Evolutionary conservation across 2,797 vertebrate species (phyloP).

Genomic region (Dicrostonyx torquatus): DNA sequence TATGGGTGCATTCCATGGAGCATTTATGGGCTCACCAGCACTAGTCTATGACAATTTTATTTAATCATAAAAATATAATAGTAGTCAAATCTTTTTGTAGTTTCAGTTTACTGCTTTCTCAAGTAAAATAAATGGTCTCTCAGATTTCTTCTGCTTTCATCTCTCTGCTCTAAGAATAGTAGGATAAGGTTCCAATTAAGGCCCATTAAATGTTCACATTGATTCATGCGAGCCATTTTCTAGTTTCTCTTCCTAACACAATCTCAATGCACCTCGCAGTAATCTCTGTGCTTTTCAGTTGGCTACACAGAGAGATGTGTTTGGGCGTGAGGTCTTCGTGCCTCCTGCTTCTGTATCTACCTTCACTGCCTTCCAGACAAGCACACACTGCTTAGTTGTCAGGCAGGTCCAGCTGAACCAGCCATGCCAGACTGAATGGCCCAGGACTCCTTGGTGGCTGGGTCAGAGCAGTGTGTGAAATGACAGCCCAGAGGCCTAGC

Average conservation of each 20-base stretch:
- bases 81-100: slow-evolving; percentile 77
- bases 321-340: slow-evolving; percentile 35
- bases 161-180: slow-evolving; percentile 72
- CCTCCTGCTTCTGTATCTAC: not conserved
- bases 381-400: not conserved
- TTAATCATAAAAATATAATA: slow-evolving; percentile 77
- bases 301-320: not conserved
- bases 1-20: slow-evolving; percentile 22
- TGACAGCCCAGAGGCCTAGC: not conserved
- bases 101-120: slow-evolving; percentile 76
- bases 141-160: slow-evolving; percentile 79
- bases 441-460: not conserved
- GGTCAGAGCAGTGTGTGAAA: not conserved
- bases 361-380: not conserved
- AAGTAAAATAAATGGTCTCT: slow-evolving; percentile 80
- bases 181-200: slow-evolving; percentile 81
- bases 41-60: slow-evolving; percentile 72
- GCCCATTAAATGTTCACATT: slow-evolving; percentile 77
- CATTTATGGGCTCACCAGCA: slow-evolving; percentile 55
- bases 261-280: slow-evolving; percentile 29
- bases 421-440: not conserved
- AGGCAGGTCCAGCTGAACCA: not conserved
- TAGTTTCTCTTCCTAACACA: slow-evolving; percentile 56
- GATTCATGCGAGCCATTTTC: slow-evolving; percentile 75
- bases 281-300: slow-evolving; percentile 20